Conservation (phyloP, 2,113 vertebrate genomes). For the Podilymbus podiceps region DNA sequence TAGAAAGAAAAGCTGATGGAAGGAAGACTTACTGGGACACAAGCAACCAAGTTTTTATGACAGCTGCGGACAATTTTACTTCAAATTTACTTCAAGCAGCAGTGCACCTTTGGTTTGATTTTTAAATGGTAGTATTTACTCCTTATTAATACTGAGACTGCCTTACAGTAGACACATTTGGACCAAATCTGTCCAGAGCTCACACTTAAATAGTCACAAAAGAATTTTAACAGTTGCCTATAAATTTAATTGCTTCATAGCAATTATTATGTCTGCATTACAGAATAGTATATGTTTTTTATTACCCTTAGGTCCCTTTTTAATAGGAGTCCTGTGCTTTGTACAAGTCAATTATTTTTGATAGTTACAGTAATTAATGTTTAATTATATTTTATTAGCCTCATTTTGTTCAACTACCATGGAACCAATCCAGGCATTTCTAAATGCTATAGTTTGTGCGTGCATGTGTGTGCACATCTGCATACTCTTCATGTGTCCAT, state of each 20-base stretch:
- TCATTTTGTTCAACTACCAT: slow-evolving; percentile 69
- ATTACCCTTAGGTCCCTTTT: slow-evolving; percentile 71
- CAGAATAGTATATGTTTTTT: slow-evolving; percentile 70
- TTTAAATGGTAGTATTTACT: slow-evolving; percentile 30
- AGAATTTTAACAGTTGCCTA: slow-evolving; percentile 68
- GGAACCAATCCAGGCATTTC: slow-evolving; percentile 57
- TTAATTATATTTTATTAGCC: slow-evolving; percentile 78
- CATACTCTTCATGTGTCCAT: not conserved
- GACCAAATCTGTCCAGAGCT: slow-evolving; percentile 30
- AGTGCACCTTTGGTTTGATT: slow-evolving; percentile 26
- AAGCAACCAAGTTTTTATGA: not conserved
- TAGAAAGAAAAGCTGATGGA: not conserved
- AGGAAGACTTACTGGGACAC: slow-evolving; percentile 6
- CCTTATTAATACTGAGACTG: slow-evolving; percentile 13
- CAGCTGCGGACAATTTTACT: not conserved
- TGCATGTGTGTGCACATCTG: slow-evolving; percentile 32
- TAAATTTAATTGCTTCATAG: slow-evolving; percentile 72
- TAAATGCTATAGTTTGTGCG: slow-evolving; percentile 47
- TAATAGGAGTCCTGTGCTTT: slow-evolving; percentile 72
- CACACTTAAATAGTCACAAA: slow-evolving; percentile 53
- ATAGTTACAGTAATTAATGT: slow-evolving; percentile 78
- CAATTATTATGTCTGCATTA: slow-evolving; percentile 68
- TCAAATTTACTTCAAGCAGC: not conserved
- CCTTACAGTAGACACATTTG: slow-evolving; percentile 27
- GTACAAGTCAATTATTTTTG: slow-evolving; percentile 79